Evolutionary conservation across 2,797 vertebrate species (phyloP).

Genomic region (Schizopygopsis pylzovi): DNA sequence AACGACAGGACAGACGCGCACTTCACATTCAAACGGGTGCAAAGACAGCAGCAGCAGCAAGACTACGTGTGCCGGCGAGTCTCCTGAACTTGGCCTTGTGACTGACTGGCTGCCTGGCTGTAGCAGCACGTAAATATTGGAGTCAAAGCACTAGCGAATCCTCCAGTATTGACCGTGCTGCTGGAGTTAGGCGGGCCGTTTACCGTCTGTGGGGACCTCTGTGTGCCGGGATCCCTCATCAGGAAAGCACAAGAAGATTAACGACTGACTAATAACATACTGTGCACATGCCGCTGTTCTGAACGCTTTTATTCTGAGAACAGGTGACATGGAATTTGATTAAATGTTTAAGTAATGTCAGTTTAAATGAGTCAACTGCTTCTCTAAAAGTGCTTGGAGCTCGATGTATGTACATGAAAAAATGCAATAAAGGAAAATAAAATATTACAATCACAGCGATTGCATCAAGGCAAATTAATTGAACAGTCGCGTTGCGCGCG

Average conservation of each 20-base stretch:
- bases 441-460: not conserved
- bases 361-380: not conserved
- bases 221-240: slow-evolving; percentile 13
- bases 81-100: slow-evolving; percentile 53
- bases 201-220: slow-evolving; percentile 41
- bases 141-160: slow-evolving; percentile 86
- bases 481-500: no score
- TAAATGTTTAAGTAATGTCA: not conserved
- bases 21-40: slow-evolving; percentile 27
- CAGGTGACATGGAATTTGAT: not conserved
- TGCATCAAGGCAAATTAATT: not conserved
- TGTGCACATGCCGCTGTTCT: not conserved
- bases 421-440: slow-evolving; percentile 4
- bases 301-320: not conserved
- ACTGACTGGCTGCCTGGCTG: slow-evolving; percentile 86
- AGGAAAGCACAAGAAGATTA: not conserved
- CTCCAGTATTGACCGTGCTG: slow-evolving; percentile 94
- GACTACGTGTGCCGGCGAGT: slow-evolving; percentile 8
- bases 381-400: not conserved
- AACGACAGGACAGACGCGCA: slow-evolving; percentile 82
- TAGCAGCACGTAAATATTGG: slow-evolving; percentile 99
- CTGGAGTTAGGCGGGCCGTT: slow-evolving; percentile 86
- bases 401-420: not conserved
- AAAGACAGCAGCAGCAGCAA: not conserved
- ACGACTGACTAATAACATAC: not conserved